Evolutionary conservation across 2,888 invertebrate genomes (phyloP).

Genomic region (Spilosoma lubricipeda): DNA sequence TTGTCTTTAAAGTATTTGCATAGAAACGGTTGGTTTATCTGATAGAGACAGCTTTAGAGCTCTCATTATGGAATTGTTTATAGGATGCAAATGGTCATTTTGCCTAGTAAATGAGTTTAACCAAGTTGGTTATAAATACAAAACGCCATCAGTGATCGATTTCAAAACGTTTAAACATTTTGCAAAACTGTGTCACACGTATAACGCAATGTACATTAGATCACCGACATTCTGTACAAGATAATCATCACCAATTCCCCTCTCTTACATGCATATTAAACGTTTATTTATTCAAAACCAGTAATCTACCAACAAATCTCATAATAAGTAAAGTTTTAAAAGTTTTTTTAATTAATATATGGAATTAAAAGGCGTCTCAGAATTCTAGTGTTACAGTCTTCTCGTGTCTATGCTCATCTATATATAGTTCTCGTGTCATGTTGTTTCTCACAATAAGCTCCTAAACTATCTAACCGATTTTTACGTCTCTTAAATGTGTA

Average conservation of each 20-base stretch:
- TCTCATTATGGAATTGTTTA: constrained; percentile 8
- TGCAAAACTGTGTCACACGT: constrained; percentile 7
- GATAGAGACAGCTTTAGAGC: constrained; percentile 11
- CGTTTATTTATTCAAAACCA: neutral
- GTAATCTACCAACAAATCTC: neutral
- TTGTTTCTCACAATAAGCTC: too few species aligned
- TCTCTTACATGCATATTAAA: neutral
- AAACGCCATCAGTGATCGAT: constrained; percentile 7
- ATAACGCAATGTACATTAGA: neutral
- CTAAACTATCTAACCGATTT: too few species aligned
- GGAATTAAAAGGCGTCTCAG: neutral
- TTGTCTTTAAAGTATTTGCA: constrained; percentile 17
- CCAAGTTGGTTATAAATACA: constrained; percentile 11
- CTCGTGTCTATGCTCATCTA: too few species aligned
- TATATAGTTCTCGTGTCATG: too few species aligned
- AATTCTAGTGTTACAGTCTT: neutral
- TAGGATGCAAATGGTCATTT: constrained; percentile 15
- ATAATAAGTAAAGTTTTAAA: neutral
- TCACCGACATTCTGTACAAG: neutral
- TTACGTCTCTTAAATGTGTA: too few species aligned
- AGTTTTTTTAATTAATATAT: neutral
- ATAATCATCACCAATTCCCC: neutral
- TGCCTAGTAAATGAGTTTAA: neutral
- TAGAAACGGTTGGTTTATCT: constrained; percentile 7
- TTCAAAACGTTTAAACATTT: constrained; percentile 2